Evolutionary conservation across 1,140 invertebrate species (phyloP).

Genomic region (Apis dorsata): DNA sequence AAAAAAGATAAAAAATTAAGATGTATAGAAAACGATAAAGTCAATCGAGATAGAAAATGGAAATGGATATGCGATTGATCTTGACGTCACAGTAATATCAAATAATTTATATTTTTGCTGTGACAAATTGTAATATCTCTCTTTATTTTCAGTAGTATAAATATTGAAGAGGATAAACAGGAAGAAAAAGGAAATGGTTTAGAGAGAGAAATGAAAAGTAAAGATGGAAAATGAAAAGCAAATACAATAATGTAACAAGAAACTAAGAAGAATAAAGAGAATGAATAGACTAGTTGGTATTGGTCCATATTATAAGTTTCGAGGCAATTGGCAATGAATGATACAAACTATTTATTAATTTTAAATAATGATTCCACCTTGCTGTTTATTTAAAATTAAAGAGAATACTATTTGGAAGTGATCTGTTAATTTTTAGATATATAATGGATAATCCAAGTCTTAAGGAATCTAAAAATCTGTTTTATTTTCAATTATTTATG

Average conservation of each 20-base stretch:
- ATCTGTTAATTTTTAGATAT: slow-evolving; percentile 20
- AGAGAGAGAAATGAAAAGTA: not conserved
- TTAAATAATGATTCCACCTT: slow-evolving; percentile 60
- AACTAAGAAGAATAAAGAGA: not conserved
- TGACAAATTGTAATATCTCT: too few relatives aligned
- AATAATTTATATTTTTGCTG: too few relatives aligned
- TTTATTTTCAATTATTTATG: too few relatives aligned
- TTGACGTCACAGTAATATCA: too few relatives aligned
- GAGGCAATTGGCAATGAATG: slow-evolving; percentile 61
- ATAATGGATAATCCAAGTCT: not conserved
- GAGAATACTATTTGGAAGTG: slow-evolving; percentile 42
- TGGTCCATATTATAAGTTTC: slow-evolving; percentile 25
- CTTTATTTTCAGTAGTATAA: too few relatives aligned
- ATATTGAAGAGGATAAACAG: too few relatives aligned
- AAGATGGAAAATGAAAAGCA: not conserved
- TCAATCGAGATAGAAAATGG: not conserved
- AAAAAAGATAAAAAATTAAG: too few relatives aligned
- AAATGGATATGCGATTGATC: not conserved
- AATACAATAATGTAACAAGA: not conserved
- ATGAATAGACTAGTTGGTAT: slow-evolving; percentile 11
- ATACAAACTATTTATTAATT: slow-evolving; percentile 64
- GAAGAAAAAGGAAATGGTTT: too few relatives aligned
- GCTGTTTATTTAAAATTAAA: slow-evolving; percentile 18
- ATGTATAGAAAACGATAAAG: too few relatives aligned
- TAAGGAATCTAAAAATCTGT: too few relatives aligned